These are phyloP conservation scores for Aphrophora alni DNA, from an alignment of 2,888 invertebrate genomes.

Conservation along the genomic window DNA sequence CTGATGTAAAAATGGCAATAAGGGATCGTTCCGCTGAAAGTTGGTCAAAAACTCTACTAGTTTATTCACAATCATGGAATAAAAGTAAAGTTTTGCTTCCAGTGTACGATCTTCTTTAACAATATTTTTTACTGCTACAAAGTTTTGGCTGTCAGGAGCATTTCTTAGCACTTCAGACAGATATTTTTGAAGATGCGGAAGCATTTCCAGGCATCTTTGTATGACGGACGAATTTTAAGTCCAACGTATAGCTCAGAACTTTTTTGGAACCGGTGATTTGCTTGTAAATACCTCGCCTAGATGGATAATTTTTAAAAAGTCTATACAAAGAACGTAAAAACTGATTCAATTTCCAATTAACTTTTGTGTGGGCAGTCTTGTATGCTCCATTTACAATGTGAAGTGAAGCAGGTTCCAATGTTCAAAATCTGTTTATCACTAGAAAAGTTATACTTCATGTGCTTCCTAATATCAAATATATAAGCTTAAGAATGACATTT, in stretches of 20 bases:
- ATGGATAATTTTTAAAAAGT: neutral
- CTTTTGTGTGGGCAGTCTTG: neutral
- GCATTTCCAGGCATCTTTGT: neutral
- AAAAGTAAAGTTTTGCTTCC: neutral
- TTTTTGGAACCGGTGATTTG: slow-evolving; percentile 6
- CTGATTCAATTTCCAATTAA: neutral
- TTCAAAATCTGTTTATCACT: neutral
- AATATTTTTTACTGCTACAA: neutral
- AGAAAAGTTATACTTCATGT: neutral
- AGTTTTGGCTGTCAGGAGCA: neutral
- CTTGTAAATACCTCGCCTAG: neutral
- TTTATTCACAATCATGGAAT: neutral
- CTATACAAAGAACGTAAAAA: neutral
- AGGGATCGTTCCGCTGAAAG: no score
- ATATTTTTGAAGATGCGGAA: neutral
- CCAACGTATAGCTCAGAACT: neutral
- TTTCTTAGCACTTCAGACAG: neutral
- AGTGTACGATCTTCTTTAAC: neutral
- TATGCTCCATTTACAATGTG: neutral
- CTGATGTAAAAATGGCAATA: neutral
- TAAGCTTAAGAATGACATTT: neutral
- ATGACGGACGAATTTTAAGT: neutral
- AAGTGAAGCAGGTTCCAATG: neutral
- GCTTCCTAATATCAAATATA: neutral
- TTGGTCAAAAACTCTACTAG: neutral